Percentiles rank a stretch among this genome's conserved stretches.
Conservation (phyloP, 1,140 invertebrate genomes). For the Coelopa frigida region DNA sequence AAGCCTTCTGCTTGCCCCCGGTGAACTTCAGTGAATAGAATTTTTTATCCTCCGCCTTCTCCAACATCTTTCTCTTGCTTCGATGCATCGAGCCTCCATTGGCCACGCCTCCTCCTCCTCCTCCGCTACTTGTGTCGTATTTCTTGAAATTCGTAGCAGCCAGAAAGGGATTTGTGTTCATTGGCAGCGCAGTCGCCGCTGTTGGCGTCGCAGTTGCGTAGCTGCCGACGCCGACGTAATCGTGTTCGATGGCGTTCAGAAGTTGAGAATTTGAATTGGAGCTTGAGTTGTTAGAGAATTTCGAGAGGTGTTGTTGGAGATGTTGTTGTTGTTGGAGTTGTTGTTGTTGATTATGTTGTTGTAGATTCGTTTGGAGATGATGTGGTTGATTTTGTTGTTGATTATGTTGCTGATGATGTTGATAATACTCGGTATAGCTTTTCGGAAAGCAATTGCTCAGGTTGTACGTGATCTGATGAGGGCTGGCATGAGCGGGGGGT, state of each 20-base stretch:
- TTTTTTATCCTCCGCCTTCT: slow-evolving; percentile 29
- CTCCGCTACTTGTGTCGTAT: slow-evolving; percentile 21
- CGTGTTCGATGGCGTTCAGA: slow-evolving; percentile 26
- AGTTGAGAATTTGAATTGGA: slow-evolving; percentile 24
- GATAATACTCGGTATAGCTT: slow-evolving; percentile 34
- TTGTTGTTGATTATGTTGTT: slow-evolving; percentile 5
- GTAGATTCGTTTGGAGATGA: neutral
- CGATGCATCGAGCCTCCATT: slow-evolving; percentile 17
- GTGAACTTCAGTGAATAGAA: slow-evolving; percentile 39
- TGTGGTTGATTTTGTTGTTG: slow-evolving; percentile 3
- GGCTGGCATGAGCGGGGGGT: slow-evolving; percentile 4
- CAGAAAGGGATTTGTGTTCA: slow-evolving; percentile 31
- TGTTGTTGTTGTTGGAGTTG: slow-evolving; percentile 17
- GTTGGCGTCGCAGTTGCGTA: slow-evolving; percentile 11
- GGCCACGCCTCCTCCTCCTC: slow-evolving; percentile 8
- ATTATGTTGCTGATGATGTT: slow-evolving; percentile 27
- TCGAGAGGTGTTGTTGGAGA: too few relatives aligned
- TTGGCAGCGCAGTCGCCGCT: neutral
- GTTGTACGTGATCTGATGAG: slow-evolving; percentile 29
- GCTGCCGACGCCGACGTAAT: slow-evolving; percentile 24
- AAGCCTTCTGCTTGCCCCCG: slow-evolving; percentile 9
- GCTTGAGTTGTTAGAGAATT: slow-evolving; percentile 23
- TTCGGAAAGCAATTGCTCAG: slow-evolving; percentile 34
- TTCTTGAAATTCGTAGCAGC: slow-evolving; percentile 30
- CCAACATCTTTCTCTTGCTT: slow-evolving; percentile 10